Evolutionary conservation across 2,797 vertebrate species (phyloP).

Genomic region (Gadopsis bispinosus): DNA sequence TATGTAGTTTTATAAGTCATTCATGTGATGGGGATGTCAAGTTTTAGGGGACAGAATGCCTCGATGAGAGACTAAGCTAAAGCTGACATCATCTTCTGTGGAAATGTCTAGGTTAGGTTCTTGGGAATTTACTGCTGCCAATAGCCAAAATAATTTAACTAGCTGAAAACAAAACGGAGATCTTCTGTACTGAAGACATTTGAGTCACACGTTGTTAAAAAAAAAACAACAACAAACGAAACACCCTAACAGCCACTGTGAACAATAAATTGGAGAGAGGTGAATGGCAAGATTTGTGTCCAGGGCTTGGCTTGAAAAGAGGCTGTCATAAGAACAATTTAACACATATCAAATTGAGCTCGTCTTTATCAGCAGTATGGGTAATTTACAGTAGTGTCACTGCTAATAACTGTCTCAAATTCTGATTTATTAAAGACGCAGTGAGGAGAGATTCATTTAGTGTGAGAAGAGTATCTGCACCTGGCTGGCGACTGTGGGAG

Average conservation of each 20-base stretch:
- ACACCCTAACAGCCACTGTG: conserved; percentile 6
- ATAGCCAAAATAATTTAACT: conserved; percentile 5
- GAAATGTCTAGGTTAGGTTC: background rate
- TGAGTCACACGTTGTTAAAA: conserved; percentile 11
- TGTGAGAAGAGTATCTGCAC: conserved; percentile 13
- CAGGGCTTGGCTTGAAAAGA: conserved; percentile 30
- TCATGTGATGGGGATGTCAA: background rate
- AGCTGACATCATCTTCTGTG: background rate
- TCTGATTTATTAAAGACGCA: conserved; percentile 13
- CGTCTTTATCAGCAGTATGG: conserved; percentile 12
- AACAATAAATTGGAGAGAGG: conserved; percentile 24
- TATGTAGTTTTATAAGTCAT: conserved; percentile 1
- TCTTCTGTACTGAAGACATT: background rate
- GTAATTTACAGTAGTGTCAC: conserved; percentile 6
- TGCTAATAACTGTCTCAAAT: conserved; percentile 19
- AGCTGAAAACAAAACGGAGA: background rate
- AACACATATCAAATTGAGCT: conserved; percentile 26
- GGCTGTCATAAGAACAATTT: conserved; percentile 19
- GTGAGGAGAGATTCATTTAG: conserved; percentile 6
- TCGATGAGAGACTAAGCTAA: conserved; percentile 5
- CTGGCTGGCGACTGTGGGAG: conserved; percentile 5
- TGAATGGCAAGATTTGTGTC: conserved; percentile 37
- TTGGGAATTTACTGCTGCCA: conserved; percentile 28
- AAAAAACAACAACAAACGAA: background rate
- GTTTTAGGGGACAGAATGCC: background rate